Base-by-base conservation (phyloP, 2,797 vertebrate genomes). In the Eulemur albifrons region DNA sequence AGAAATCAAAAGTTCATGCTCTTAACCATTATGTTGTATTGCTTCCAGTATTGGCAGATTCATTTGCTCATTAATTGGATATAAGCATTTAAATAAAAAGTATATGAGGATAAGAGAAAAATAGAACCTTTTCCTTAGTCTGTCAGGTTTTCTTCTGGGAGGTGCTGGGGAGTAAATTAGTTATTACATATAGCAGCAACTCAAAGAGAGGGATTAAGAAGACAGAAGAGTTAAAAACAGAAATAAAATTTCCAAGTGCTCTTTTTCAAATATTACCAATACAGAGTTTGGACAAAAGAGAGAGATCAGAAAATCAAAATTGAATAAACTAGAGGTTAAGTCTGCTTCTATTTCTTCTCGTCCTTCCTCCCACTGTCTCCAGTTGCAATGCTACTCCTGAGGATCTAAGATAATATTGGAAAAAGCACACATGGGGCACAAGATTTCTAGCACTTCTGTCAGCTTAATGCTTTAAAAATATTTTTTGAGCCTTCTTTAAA, bases 391-490 rank as follows among this genome's bases (percentile, higher is more conserved):
- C 30, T 85, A 35, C 76, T 79, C 54, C 67, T 84, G 38, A 73
- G 93, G 83, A 72, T 59, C 61, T 81, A 65, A 65, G 40, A 79
- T 75, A 89, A 82, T n/a, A 94, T 2, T 69, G 79, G 82, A 88
- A 86, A 48, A 69, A 76, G 38, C 30, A 61, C 30, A 65, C 25
- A 43, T 11, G 11, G 67, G 9, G 13, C 48, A 70, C 45, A 61
- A 63, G 59, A 76, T 80, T 81, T 88, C 88, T 48, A 93, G 45
- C 20, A 80, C 27, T 69, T 80, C 50, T 84, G 75, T 76, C 67
- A 84, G 43, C 38, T 92, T 93, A 84, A 83, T 63, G 52, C 77
- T 94, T 84, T 88, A 63, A 79, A 87, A 90, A 69, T 90, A 90
- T 77, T 87, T 89, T 73, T 75, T 73, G 84, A 79, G 88, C 1